Percentiles rank a stretch among this genome's conserved stretches.
phyloP scores from a whole-genome alignment of 2,888 invertebrate species.

The Thereva nobilitata region DNA sequence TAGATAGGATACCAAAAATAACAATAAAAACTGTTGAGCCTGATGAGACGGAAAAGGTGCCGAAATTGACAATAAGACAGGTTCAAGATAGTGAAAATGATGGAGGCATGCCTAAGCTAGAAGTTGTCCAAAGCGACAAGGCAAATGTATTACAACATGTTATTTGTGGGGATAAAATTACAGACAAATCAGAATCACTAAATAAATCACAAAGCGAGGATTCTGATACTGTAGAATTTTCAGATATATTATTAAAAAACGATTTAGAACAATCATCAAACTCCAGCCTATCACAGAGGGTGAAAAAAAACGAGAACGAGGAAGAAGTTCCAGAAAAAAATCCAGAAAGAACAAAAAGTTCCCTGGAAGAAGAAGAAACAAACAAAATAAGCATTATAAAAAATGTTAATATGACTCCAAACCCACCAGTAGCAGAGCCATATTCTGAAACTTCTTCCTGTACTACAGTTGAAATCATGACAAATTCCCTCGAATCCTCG shows the following conservation, averaged over 20 bases:
- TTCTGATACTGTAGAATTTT: no score
- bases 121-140: conserved; percentile 49
- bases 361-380: background rate
- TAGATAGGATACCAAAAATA: conserved; percentile 38
- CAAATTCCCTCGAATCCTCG: no score
- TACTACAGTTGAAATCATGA: no score
- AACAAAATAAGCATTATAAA: background rate
- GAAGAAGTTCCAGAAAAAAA: conserved; percentile 13
- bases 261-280: conserved; percentile 10
- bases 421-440: no score
- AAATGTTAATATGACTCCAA: no score
- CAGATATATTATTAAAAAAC: conserved; percentile 7
- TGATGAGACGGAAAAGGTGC: conserved; percentile 56
- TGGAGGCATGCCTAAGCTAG: conserved; percentile 55
- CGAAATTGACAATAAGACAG: conserved; percentile 60
- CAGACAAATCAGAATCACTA: no score
- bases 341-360: conserved; percentile 11
- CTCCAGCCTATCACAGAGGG: background rate
- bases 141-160: no score
- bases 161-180: no score
- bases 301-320: conserved; percentile 16
- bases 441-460: no score
- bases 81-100: conserved; percentile 53
- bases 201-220: no score
- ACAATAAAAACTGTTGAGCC: conserved; percentile 33